A percentile compares a stretch with the other conserved stretches of the same genome.
Evolutionary conservation across 2,797 vertebrate genomes (phyloP).

Genomic region (Falco concolor): DNA sequence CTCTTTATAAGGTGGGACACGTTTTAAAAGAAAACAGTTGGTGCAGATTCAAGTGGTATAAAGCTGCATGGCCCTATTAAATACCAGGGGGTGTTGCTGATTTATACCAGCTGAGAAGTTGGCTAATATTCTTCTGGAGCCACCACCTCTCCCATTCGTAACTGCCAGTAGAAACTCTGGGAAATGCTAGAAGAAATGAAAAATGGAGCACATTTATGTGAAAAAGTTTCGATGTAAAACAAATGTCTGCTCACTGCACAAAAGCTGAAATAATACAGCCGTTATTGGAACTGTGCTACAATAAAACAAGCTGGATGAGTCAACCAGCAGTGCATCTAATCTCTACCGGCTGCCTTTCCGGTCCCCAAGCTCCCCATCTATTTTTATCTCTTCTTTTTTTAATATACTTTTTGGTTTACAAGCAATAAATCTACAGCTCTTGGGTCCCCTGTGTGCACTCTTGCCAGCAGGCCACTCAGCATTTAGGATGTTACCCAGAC

Average conservation of each 20-base stretch:
- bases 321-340: constrained; percentile 72
- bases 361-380: constrained; percentile 59
- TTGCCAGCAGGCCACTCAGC: constrained; percentile 50
- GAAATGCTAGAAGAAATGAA: constrained; percentile 39
- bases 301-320: constrained; percentile 65
- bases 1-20: constrained; percentile 42
- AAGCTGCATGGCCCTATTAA: constrained; percentile 25
- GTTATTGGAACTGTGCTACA: constrained; percentile 59
- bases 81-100: constrained; percentile 40
- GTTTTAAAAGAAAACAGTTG: constrained; percentile 41
- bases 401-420: constrained; percentile 65
- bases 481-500: constrained; percentile 38
- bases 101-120: constrained; percentile 57
- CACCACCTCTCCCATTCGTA: not conserved
- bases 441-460: constrained; percentile 25
- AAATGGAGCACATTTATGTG: constrained; percentile 36
- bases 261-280: constrained; percentile 67
- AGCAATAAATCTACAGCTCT: constrained; percentile 66
- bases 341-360: constrained; percentile 69
- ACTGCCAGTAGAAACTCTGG: constrained; percentile 18
- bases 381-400: constrained; percentile 68
- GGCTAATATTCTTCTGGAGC: not conserved
- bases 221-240: constrained; percentile 59
- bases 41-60: constrained; percentile 37
- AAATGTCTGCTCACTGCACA: constrained; percentile 48